Percentiles rank a stretch among this genome's conserved stretches.
These are phyloP conservation scores for Danionella dracula DNA, from an alignment of 2,797 vertebrate species.

Conservation along the genomic window DNA sequence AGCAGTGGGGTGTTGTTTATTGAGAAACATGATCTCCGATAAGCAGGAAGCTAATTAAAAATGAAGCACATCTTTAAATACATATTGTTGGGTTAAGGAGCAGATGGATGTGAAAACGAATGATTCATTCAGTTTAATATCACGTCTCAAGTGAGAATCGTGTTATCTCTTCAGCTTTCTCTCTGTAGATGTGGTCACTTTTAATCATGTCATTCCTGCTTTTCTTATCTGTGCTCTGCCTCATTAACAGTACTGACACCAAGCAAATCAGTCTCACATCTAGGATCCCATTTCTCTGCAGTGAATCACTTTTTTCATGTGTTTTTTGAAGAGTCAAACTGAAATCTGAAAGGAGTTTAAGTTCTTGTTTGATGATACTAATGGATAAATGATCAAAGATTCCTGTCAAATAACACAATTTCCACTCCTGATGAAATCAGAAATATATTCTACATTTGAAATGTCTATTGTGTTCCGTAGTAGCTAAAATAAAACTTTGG, in stretches of 20 bases:
- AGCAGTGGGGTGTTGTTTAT: constrained; percentile 32
- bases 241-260: constrained; percentile 24
- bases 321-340: constrained; percentile 29
- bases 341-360: constrained; percentile 18
- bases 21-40: constrained; percentile 37
- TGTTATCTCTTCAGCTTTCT: constrained; percentile 24
- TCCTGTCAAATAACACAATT: too few species aligned
- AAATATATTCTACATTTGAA: too few species aligned
- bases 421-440: too few species aligned
- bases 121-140: constrained; percentile 42
- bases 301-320: constrained; percentile 30
- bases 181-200: constrained; percentile 25
- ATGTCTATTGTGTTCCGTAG: too few species aligned
- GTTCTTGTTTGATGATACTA: constrained; percentile 8
- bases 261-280: constrained; percentile 24
- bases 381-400: background rate
- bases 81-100: constrained; percentile 25
- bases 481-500: too few species aligned
- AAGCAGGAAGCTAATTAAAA: constrained; percentile 47
- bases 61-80: constrained; percentile 40
- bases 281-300: constrained; percentile 9
- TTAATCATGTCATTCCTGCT: constrained; percentile 17
- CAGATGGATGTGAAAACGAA: background rate
- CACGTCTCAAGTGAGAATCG: constrained; percentile 8
- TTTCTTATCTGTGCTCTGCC: constrained; percentile 18